Percentiles rank a stretch among this genome's conserved stretches.
Conservation (phyloP, 92 coral and sea anemone genomes). For the Porites lobata region DNA sequence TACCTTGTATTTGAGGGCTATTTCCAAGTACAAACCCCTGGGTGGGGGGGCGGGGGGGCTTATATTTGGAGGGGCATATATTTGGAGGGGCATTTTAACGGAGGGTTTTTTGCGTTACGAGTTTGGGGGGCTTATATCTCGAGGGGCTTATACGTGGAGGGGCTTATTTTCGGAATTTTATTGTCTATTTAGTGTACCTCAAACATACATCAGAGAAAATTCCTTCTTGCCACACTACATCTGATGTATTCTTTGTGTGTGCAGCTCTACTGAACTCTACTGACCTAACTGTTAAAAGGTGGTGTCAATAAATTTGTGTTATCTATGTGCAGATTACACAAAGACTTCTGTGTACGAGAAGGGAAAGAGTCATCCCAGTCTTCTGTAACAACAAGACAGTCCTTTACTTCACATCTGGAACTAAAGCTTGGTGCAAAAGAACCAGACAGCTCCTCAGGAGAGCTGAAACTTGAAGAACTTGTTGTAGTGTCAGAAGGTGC, state of each 20-base stretch:
- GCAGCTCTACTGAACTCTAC: neutral
- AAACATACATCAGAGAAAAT: neutral
- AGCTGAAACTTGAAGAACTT: slow-evolving; percentile 63
- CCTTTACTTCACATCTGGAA: slow-evolving; percentile 83
- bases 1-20: no score
- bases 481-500: slow-evolving; percentile 65
- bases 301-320: neutral
- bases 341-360: slow-evolving; percentile 68
- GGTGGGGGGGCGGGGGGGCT: no score
- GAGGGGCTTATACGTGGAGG: no score
- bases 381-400: slow-evolving; percentile 81
- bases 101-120: no score
- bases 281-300: neutral
- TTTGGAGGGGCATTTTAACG: no score
- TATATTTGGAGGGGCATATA: no score
- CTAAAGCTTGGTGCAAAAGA: slow-evolving; percentile 74
- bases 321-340: slow-evolving; percentile 60
- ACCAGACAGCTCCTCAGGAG: slow-evolving; percentile 55
- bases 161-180: no score
- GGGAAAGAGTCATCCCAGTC: slow-evolving; percentile 70
- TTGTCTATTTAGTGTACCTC: neutral
- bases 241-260: neutral
- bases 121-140: no score
- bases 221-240: neutral
- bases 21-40: no score